Percentiles rank a stretch among this genome's conserved stretches.
These are phyloP conservation scores for Heloderma charlesbogerti DNA, from an alignment of 2,113 vertebrate species.

Conservation along the genomic window DNA sequence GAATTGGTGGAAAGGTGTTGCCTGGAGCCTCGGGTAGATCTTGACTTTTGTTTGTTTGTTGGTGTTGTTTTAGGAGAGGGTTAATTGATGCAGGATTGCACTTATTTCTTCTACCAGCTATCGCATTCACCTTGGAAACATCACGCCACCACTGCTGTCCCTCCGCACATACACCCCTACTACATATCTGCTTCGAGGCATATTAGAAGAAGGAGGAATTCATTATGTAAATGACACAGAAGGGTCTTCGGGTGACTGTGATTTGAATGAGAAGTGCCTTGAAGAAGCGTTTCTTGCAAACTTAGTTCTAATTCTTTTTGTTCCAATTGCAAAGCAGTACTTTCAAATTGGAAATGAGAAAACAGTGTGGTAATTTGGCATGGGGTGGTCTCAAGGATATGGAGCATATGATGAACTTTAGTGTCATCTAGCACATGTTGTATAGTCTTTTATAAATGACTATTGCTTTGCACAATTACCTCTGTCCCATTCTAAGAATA, in stretches of 20 bases:
- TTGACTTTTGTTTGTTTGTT: background rate
- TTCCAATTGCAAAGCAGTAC: constrained; percentile 16
- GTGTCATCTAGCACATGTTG: background rate
- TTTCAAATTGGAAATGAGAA: background rate
- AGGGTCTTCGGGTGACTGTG: constrained; percentile 21
- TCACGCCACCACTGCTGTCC: background rate
- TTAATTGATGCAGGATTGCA: background rate
- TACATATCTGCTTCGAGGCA: constrained; percentile 4
- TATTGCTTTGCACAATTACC: background rate
- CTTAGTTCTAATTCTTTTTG: constrained; percentile 39
- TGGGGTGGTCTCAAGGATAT: background rate
- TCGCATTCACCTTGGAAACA: background rate
- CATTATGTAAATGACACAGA: background rate
- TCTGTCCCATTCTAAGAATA: too few relatives aligned
- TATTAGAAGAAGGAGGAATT: constrained; percentile 31
- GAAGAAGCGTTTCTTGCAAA: constrained; percentile 24
- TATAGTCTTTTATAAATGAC: background rate
- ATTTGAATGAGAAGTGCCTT: constrained; percentile 45
- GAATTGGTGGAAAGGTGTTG: background rate
- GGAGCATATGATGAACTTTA: background rate
- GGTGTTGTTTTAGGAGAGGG: background rate
- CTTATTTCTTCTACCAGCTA: background rate
- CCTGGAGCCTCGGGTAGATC: background rate
- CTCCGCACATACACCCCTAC: background rate
- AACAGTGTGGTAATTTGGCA: background rate